A percentile compares a stretch with the other conserved stretches of the same genome.
Conservation (phyloP, 2,888 invertebrate genomes). For the Limnephilus marmoratus region DNA sequence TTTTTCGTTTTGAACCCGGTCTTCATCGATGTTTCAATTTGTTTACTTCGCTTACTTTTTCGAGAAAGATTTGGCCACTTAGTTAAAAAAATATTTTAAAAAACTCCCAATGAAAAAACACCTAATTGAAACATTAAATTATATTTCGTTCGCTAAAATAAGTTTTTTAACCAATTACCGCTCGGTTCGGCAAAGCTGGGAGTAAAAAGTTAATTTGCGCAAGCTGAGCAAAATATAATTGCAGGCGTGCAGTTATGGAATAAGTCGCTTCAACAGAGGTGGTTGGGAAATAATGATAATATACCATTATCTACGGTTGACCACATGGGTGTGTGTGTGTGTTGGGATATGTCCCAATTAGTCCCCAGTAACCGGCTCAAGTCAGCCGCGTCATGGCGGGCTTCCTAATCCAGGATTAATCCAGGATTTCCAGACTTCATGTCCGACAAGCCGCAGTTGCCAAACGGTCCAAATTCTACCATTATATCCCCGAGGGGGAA, state of each 20-base stretch:
- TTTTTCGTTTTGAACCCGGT: background rate
- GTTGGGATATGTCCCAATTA: background rate
- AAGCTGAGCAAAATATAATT: background rate
- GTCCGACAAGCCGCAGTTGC: background rate
- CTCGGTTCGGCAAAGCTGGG: background rate
- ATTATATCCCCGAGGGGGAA: background rate
- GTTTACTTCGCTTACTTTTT: background rate
- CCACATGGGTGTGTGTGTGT: background rate
- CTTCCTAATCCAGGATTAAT: background rate
- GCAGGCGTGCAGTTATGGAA: background rate
- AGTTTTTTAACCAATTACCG: background rate
- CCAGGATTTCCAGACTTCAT: background rate
- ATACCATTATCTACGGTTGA: background rate
- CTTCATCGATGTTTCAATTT: background rate
- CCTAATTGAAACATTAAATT: slow-evolving; percentile 5
- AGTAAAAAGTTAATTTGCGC: background rate
- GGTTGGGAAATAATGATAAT: background rate
- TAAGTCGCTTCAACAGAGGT: background rate
- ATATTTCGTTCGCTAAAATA: background rate
- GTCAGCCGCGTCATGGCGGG: background rate
- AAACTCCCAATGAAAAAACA: background rate
- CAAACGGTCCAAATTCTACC: background rate
- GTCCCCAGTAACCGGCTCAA: background rate
- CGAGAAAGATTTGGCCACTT: background rate
- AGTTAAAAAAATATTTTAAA: background rate